phyloP scores from a whole-genome alignment of 53 echinoderm and acorn worm genomes.

The Arbacia lixula region DNA sequence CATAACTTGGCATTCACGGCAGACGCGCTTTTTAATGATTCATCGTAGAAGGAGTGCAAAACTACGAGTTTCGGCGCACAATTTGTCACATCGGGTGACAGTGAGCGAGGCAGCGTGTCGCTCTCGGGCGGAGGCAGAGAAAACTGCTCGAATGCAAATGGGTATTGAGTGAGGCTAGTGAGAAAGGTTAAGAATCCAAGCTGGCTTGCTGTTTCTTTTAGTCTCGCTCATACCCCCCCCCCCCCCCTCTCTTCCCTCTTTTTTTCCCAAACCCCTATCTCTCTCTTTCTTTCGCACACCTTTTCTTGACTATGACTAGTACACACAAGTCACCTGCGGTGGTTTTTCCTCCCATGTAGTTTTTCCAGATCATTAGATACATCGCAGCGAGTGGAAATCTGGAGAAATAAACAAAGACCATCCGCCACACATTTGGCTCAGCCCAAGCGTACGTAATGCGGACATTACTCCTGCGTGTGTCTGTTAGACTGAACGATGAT shows the following conservation, averaged over 20 bases:
- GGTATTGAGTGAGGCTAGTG: constrained; percentile 21
- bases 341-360: no score
- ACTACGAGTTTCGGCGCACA: constrained; percentile 3
- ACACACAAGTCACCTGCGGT: no score
- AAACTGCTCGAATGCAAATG: constrained; percentile 24
- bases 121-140: constrained; percentile 37
- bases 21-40: constrained; percentile 37
- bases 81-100: constrained; percentile 23
- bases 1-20: no score
- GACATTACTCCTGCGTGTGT: no score
- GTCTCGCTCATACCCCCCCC: not conserved
- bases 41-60: constrained; percentile 20
- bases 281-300: not conserved
- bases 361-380: no score
- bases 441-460: no score
- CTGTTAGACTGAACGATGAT: no score
- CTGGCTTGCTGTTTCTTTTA: not conserved
- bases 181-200: constrained; percentile 22
- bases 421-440: no score
- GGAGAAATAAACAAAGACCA: no score
- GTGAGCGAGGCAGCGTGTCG: constrained; percentile 6
- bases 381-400: no score
- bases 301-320: no score
- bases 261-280: not conserved
- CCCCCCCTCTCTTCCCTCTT: not conserved